Conservation (phyloP, 2,113 vertebrate species). For the Calonectris borealis region DNA sequence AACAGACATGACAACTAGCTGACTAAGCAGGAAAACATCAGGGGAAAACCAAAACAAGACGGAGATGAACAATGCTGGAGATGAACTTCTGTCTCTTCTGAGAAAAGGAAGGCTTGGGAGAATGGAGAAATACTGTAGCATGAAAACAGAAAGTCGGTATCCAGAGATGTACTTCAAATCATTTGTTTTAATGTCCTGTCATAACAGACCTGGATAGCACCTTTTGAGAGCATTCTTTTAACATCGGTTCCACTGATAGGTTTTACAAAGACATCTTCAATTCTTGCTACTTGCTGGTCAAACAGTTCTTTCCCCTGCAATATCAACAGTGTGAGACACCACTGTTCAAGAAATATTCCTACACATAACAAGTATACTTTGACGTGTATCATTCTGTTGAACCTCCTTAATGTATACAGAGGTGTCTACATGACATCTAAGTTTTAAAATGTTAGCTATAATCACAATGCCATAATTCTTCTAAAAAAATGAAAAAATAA, state of each 20-base stretch:
- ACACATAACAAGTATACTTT: neutral
- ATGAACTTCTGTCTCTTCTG: neutral
- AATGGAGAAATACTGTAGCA: neutral
- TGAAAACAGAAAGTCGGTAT: neutral
- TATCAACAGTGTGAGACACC: neutral
- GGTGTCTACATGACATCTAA: neutral
- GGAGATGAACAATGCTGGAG: neutral
- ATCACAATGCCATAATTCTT: neutral
- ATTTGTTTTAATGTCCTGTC: neutral
- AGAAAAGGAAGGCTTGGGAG: neutral
- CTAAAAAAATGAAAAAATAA: neutral
- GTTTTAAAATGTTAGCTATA: neutral
- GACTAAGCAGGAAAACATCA: neutral
- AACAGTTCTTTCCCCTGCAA: neutral
- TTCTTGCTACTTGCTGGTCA: neutral
- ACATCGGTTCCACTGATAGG: neutral
- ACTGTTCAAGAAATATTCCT: neutral
- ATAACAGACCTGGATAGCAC: accelerated
- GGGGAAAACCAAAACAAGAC: neutral
- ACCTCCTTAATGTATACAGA: neutral
- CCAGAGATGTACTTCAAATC: neutral
- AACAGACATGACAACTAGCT: neutral
- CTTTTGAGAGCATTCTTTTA: neutral
- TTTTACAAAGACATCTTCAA: neutral
- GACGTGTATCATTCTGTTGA: neutral